Base-by-base conservation (phyloP, 1,140 invertebrate species). In the Tetragnatha versicolor region DNA sequence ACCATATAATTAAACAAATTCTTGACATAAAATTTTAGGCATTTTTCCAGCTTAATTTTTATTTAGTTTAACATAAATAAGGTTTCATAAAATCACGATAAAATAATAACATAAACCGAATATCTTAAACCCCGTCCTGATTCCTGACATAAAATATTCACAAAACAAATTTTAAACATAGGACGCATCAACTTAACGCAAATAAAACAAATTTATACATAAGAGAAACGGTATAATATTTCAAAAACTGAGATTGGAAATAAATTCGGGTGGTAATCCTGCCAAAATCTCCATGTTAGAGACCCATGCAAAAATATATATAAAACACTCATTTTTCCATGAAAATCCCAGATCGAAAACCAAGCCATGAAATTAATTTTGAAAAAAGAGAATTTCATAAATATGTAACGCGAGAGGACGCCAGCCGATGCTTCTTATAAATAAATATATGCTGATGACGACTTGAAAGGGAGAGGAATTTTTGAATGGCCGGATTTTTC, bases 381-480 rank as follows among this genome's bases (percentile, higher is more conserved):
- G 33, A 61, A 61, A 22, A 61, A n/a, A n/a, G n/a, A 33, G 29
- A 17, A 17, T 35, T 37, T 61, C 58, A 61, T 61, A 61, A 61
- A 61, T 61, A 61, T 37, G 58, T 37, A 61, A 22, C n/a, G 25
- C 29, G 5, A 55, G 14, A 55, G 12, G 58, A 61, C 12, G 29
- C 3, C 14, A 33, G 14, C 33, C 3, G 29, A 10, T 9, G 2
- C 17, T 37, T 55, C 9, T 61, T 61, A 61, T 61, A 61, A 61
- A 61, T 61, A 61, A 61, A 61, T 61, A 37, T 61, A 61, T 61
- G 58, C 33, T 61, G 58, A 61, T 61, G 58, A 61, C n/a, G 31
- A 61, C 58, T 61, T 61, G 33, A 61, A 61, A 55, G 25, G 58
- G 31, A 37, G 33, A 61, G 12, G 31, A 61, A 37, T 61, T 61